Conservation (phyloP, 2,888 invertebrate genomes). For the Temnothorax unifasciatus region DNA sequence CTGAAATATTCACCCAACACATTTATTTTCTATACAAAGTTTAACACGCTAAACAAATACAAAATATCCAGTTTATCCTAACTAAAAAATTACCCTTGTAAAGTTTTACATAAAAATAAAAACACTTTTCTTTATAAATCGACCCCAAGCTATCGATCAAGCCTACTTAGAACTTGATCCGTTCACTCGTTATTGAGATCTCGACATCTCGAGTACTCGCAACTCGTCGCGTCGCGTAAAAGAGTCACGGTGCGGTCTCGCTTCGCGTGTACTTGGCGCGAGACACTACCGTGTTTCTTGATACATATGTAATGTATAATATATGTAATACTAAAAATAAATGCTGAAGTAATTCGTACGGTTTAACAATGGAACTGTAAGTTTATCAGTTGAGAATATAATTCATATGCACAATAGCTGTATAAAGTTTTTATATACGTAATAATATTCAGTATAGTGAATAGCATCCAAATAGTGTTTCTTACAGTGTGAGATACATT, state of each 20-base stretch:
- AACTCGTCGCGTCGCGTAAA: too few relatives aligned
- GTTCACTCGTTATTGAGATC: too few relatives aligned
- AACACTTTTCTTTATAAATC: too few relatives aligned
- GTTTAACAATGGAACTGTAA: conserved; percentile 22
- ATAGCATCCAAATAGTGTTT: conserved; percentile 30
- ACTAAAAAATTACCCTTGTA: conserved; percentile 15
- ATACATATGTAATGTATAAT: not conserved
- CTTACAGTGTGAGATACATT: conserved; percentile 13
- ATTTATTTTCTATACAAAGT: conserved; percentile 45
- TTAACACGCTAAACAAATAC: conserved; percentile 31
- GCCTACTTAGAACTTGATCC: too few relatives aligned
- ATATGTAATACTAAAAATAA: conserved; percentile 36
- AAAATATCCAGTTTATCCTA: conserved; percentile 19
- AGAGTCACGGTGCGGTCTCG: too few relatives aligned
- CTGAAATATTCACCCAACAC: conserved; percentile 46
- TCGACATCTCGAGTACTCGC: too few relatives aligned
- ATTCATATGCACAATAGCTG: conserved; percentile 6
- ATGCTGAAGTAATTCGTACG: conserved; percentile 20
- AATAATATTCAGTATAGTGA: not conserved
- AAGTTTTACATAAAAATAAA: conserved; percentile 31
- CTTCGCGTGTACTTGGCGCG: too few relatives aligned
- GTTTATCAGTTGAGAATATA: conserved; percentile 27
- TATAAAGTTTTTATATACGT: conserved; percentile 15
- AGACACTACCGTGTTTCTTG: too few relatives aligned
- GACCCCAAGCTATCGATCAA: too few relatives aligned